Evolutionary conservation across 1,140 invertebrate genomes (phyloP), one percentile per base, ranked within the genome.

Genomic region (Bombus affinis): DNA sequence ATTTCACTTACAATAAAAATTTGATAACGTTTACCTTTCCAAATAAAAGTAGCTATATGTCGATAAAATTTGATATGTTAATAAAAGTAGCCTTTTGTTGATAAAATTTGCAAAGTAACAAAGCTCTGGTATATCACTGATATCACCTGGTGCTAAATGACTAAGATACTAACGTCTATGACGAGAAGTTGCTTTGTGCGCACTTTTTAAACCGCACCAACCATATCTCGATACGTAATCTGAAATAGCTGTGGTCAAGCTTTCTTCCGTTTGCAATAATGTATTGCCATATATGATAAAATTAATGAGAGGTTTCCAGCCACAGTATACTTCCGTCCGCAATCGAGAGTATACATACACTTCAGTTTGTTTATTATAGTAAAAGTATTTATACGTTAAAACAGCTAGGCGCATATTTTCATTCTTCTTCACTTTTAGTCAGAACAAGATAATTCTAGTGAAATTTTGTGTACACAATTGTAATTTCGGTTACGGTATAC

Each of bases 241-340:
- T 89, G 80, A 80, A 86, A 6, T 47, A 15, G 18, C 37, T 72
- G 87, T 32, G 87, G 88, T 87, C 28, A 22, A 13, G 28, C 44
- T 35, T 72, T 22, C 57, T 72, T 88, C 88, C 88, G 76, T n/a
- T 66, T 37, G 39, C 18, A 57, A 42, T 37, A 81, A 73, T 25
- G 37, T n/a, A 28, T 35, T 74, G 15, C 37, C 59, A 65, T 25
- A 39, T 32, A 39, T 10, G 79, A 89, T 89, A 86, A 66, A n/a
- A 57, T 25, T 89, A 88, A 82, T 77, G 22, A 53, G 47, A 81
- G 22, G 10, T 15, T 59, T 22, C 8, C 53, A 35, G 22, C 3
- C 59, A 53, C 53, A 59, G 47, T 68, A 42, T 10, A 82, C 1
- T 66, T 75, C 25, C 47, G 53, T 39, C 1, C 15, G 9, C 35